Evolutionary conservation across 2,888 invertebrate species (phyloP), one percentile per base, ranked within the genome.

Genomic region (Athripsodes cinereus): DNA sequence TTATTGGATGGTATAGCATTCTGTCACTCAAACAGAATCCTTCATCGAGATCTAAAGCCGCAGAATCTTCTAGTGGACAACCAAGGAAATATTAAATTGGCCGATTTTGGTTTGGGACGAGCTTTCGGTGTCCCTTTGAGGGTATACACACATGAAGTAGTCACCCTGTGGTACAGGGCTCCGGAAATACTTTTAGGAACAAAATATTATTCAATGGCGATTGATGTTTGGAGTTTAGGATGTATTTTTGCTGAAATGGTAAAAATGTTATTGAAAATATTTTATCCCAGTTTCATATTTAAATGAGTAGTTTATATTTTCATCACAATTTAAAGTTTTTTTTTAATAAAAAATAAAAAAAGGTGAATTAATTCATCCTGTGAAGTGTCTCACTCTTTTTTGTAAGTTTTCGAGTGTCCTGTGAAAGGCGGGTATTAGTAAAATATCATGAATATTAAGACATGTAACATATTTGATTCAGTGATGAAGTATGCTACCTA

Each of bases 161-260:
- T 97, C 2, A 98, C 97, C 1, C 80, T 98, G 62, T 98, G 97
- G 97, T 98, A 98, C 74, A 83, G 97, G 69, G 92, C 97, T 6
- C 97, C 98, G 1, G 97, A 98, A 77, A 89, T 98, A 67, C 81
- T 98, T 60, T 80, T 98, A 21, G 97, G 97, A 47, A 85, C 91
- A 16, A 88, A 89, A 71, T 85, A 90, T 68, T 98, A 98, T 73
- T 90, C 91, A 19, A 92, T 92, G 40, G 88, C 93, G 13, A 91
- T 98, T 26, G 98, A 98, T 75, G 85, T 97, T 53, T 98, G 97
- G 97, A 94, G 94, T 72, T 81, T 96, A 51, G 96, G 93, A 6
- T 96, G 96, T 72, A 97, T 98, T 67, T 94, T 92, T 79, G 91
- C 91, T 3, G 97, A 98, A 84, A 96, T 98, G 92, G 90, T 88